Conservation (phyloP, 2,797 vertebrate species). For the Sorex maritimensis region DNA sequence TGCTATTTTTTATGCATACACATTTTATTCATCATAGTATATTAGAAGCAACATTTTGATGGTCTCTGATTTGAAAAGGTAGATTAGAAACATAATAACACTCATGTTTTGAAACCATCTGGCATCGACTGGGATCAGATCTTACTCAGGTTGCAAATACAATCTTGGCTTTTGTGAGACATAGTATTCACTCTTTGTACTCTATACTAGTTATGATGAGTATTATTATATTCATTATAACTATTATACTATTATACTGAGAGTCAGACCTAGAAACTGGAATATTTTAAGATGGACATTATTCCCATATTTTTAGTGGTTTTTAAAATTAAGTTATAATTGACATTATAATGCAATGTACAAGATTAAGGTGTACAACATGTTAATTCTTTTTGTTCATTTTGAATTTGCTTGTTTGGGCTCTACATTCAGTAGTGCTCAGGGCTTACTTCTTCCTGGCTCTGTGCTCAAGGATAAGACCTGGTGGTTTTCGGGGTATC, state of each 20-base stretch:
- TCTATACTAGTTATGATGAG: not conserved
- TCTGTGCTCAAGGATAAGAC: too few relatives aligned
- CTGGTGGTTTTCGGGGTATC: too few relatives aligned
- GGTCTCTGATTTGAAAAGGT: not conserved
- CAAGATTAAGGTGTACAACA: not conserved
- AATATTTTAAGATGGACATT: not conserved
- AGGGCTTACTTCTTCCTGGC: too few relatives aligned
- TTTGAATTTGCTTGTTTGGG: too few relatives aligned
- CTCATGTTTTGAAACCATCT: not conserved
- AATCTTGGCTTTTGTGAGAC: not conserved
- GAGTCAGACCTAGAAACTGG: fast-evolving
- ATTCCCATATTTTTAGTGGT: not conserved
- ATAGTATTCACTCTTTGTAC: not conserved
- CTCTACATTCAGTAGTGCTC: too few relatives aligned
- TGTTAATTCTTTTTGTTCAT: not conserved
- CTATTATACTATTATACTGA: not conserved
- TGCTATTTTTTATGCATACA: not conserved
- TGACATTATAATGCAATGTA: not conserved
- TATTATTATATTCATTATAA: too few relatives aligned
- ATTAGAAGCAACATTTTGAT: not conserved
- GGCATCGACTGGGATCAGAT: not conserved
- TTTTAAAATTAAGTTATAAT: not conserved
- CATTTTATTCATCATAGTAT: not conserved
- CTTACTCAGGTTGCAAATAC: not conserved
- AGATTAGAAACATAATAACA: not conserved